phyloP scores from a whole-genome alignment of 2,797 vertebrate species.

The Phataginus tricuspis region DNA sequence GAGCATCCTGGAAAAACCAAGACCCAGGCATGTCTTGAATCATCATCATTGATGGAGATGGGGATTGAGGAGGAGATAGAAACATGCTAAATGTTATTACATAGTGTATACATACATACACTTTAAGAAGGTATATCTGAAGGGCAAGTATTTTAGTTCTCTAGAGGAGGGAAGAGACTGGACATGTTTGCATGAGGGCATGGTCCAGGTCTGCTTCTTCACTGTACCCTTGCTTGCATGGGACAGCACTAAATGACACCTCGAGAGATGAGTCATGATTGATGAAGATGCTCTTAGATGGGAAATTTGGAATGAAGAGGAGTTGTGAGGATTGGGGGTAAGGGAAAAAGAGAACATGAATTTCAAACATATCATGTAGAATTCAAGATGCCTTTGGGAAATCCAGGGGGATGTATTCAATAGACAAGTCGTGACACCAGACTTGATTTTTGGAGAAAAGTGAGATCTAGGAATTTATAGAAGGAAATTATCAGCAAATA shows the following conservation, averaged over 20 bases:
- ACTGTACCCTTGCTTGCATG: background rate
- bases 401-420: conserved; percentile 29
- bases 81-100: background rate
- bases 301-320: background rate
- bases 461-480: conserved; percentile 42
- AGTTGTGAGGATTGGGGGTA: background rate
- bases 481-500: conserved; percentile 6
- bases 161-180: background rate
- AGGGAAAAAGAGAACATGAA: background rate
- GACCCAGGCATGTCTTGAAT: background rate
- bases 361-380: conserved; percentile 43
- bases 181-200: background rate
- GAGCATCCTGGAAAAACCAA: background rate
- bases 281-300: background rate
- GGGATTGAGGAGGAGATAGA: background rate
- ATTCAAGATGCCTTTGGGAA: conserved; percentile 28
- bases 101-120: background rate
- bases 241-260: background rate
- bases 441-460: conserved; percentile 28
- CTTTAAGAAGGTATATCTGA: background rate
- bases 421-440: conserved; percentile 25
- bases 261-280: background rate
- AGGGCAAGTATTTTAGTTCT: background rate
- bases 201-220: background rate
- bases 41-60: background rate